Conservation (phyloP, 2,888 invertebrate species). For the Amiota minor region DNA sequence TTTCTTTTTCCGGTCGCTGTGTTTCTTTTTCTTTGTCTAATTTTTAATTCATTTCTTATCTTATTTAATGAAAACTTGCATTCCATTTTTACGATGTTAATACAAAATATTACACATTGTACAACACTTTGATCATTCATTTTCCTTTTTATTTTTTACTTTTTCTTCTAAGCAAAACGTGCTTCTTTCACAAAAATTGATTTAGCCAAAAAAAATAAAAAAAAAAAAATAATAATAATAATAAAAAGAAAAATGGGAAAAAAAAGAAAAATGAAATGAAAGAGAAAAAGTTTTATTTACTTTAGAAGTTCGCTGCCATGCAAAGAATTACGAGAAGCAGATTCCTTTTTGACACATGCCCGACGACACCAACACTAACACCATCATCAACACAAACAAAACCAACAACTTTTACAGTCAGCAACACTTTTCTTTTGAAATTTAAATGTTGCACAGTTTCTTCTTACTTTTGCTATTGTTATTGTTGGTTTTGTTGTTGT, state of each 20-base stretch:
- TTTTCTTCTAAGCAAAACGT: conserved; percentile 37
- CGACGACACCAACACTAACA: conserved; percentile 19
- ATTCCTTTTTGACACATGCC: conserved; percentile 40
- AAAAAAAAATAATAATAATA: no score
- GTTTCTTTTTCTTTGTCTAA: no score
- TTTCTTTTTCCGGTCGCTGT: no score
- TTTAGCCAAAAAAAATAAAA: conserved; percentile 40
- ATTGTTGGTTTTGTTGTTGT: neutral
- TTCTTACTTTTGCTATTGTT: neutral
- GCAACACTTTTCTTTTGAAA: conserved; percentile 10
- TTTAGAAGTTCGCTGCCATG: conserved; percentile 8
- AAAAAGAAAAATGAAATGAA: no score
- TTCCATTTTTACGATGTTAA: no score
- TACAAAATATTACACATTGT: no score
- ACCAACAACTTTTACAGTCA: conserved; percentile 39
- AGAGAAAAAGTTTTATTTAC: conserved; percentile 27
- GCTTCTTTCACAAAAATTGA: conserved; percentile 51
- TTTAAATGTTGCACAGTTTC: neutral
- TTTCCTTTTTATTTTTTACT: conserved; percentile 55
- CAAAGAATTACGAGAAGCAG: conserved; percentile 1
- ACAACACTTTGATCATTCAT: no score
- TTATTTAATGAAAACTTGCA: no score
- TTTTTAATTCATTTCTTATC: no score
- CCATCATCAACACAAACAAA: conserved; percentile 42
- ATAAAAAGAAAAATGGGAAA: no score